A percentile compares a stretch with the other conserved stretches of the same genome.
These are phyloP conservation scores for Chaetura pelagica DNA, from an alignment of 2,113 vertebrate genomes.

Conservation along the genomic window DNA sequence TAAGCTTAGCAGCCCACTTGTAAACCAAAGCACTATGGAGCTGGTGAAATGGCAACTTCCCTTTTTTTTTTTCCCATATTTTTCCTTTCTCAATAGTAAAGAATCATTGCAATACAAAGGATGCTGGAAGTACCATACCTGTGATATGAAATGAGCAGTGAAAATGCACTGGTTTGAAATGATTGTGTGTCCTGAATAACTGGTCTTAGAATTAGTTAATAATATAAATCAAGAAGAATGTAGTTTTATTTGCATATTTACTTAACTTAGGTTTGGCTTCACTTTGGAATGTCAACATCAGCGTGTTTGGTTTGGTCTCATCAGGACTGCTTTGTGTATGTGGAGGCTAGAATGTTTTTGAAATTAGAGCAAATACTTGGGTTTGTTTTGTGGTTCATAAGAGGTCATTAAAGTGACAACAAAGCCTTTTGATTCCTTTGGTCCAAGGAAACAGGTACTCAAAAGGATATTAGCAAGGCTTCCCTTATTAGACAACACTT, in stretches of 20 bases:
- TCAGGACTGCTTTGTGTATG: not conserved
- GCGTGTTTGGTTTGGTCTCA: conserved; percentile 33
- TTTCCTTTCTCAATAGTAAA: not conserved
- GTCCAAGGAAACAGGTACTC: not conserved
- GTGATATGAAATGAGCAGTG: not conserved
- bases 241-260: conserved; percentile 37
- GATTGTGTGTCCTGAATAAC: not conserved
- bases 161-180: not conserved
- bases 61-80: not conserved
- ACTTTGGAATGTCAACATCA: conserved; percentile 39
- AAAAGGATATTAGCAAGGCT: not conserved
- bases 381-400: not conserved
- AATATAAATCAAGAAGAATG: conserved; percentile 14
- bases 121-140: not conserved
- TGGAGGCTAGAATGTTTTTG: not conserved
- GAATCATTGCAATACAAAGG: not conserved
- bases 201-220: not conserved
- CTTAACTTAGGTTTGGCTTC: conserved; percentile 29
- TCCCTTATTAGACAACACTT: conserved; percentile 5
- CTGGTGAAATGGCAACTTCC: not conserved
- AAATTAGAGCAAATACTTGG: not conserved
- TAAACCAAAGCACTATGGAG: not conserved
- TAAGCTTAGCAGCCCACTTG: not conserved
- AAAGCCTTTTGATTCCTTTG: not conserved
- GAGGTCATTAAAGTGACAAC: not conserved